phyloP scores from a whole-genome alignment of 2,888 invertebrate genomes.

The Drosophila peninsularis region DNA sequence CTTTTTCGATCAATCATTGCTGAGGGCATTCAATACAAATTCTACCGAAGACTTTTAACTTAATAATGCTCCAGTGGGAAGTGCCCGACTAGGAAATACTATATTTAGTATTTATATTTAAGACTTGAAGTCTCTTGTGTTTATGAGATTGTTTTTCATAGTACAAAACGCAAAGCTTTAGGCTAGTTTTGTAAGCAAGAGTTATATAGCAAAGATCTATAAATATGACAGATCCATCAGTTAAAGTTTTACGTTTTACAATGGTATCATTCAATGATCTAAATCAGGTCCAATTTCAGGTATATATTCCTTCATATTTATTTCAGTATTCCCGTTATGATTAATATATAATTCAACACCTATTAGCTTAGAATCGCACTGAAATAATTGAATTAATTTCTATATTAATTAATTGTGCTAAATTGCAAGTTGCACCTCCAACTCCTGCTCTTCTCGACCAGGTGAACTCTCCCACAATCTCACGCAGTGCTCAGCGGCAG shows the following conservation, averaged over 20 bases:
- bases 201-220: too few relatives aligned
- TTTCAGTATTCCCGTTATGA: not conserved
- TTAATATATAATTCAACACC: too few relatives aligned
- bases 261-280: too few relatives aligned
- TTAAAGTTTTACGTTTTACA: too few relatives aligned
- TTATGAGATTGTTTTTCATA: not conserved
- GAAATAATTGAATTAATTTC: slow-evolving; percentile 4
- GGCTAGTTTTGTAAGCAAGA: too few relatives aligned
- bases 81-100: not conserved
- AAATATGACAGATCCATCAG: too few relatives aligned
- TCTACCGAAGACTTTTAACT: not conserved
- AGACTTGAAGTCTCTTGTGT: not conserved
- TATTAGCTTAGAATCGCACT: not conserved
- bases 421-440: not conserved
- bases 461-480: slow-evolving; percentile 5
- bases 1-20: not conserved
- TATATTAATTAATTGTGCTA: not conserved
- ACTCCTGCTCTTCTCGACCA: not conserved
- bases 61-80: not conserved
- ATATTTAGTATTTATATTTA: not conserved
- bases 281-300: not conserved
- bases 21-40: not conserved
- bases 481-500: not conserved
- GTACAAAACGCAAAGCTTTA: too few relatives aligned
- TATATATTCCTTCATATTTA: not conserved